phyloP scores from a whole-genome alignment of 2,888 invertebrate genomes.

The Papilio demoleus region DNA sequence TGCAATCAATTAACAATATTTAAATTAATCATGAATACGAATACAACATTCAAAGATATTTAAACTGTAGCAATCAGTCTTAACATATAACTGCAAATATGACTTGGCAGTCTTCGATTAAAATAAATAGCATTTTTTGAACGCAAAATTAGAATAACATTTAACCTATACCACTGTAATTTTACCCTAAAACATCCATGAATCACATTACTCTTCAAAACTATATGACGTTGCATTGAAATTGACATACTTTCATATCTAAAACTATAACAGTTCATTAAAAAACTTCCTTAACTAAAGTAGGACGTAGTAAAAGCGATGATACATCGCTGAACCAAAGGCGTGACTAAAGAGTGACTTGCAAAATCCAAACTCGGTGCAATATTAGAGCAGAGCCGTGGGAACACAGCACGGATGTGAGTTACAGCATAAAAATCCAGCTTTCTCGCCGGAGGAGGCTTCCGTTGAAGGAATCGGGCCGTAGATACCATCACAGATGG shows the following conservation, averaged over 20 bases:
- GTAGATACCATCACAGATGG: constrained; percentile 72
- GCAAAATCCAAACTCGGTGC: constrained; percentile 44
- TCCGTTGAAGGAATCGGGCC: constrained; percentile 66
- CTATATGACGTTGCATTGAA: background rate
- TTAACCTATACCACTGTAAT: background rate
- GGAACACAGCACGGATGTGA: constrained; percentile 61
- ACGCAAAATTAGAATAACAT: background rate
- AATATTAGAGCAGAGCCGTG: constrained; percentile 58
- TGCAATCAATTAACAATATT: too few species aligned
- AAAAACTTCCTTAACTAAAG: constrained; percentile 16
- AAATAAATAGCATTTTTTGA: too few species aligned
- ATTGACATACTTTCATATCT: background rate
- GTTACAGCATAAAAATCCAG: constrained; percentile 71
- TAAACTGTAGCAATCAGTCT: too few species aligned
- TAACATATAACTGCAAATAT: too few species aligned
- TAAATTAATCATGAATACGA: too few species aligned
- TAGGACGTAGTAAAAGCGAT: constrained; percentile 29
- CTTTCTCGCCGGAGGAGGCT: constrained; percentile 74
- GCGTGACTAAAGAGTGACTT: constrained; percentile 44
- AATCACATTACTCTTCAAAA: background rate
- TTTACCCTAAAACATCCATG: background rate
- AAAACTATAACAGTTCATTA: constrained; percentile 6
- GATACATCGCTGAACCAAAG: constrained; percentile 38
- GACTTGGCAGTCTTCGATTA: too few species aligned
- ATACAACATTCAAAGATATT: too few species aligned